phyloP scores from a whole-genome alignment of 2,113 vertebrate genomes.

The Proterorhinus semilunaris region DNA sequence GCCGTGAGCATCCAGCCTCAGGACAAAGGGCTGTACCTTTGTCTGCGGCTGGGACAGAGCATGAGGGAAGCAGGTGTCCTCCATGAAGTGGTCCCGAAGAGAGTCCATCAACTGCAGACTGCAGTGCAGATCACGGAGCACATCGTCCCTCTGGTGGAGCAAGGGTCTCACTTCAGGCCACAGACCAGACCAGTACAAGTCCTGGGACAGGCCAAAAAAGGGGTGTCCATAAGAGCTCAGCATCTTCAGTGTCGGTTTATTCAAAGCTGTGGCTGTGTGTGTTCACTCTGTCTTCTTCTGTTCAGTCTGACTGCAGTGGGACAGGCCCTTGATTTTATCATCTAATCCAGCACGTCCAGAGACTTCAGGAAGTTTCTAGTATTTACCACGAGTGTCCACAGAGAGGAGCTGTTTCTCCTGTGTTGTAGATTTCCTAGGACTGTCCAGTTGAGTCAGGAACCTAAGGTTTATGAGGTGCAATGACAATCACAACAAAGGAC shows the following conservation, averaged over 20 bases:
- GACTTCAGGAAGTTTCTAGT: conserved; percentile 37
- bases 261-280: neutral
- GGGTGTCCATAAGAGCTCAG: conserved; percentile 32
- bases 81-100: neutral
- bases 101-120: neutral
- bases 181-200: conserved; percentile 33
- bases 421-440: neutral
- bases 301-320: conserved; percentile 27
- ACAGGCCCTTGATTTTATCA: conserved; percentile 22
- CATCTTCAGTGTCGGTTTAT: conserved; percentile 15
- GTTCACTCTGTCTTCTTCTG: neutral
- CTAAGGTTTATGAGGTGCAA: no score
- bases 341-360: conserved; percentile 6
- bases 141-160: neutral
- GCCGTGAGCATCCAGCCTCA: conserved; percentile 61
- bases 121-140: neutral
- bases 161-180: conserved; percentile 37
- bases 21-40: conserved; percentile 36
- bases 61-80: neutral
- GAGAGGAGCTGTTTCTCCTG: conserved; percentile 3
- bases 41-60: neutral
- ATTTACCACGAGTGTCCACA: conserved; percentile 11
- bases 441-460: neutral
- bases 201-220: conserved; percentile 26
- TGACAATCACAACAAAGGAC: no score